Conservation (phyloP, 2,113 vertebrate species). For the Alectura lathami region DNA sequence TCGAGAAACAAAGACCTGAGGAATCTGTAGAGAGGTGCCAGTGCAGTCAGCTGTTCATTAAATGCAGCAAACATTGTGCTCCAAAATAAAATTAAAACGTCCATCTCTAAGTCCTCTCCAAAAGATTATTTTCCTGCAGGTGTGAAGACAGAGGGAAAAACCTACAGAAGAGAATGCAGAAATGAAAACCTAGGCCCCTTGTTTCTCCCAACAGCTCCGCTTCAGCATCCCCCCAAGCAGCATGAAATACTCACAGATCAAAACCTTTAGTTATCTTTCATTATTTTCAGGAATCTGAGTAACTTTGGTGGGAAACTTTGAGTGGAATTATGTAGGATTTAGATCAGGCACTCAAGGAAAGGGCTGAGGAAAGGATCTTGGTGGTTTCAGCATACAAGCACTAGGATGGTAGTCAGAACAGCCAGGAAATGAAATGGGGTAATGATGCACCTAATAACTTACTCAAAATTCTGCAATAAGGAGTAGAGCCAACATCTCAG, state of each 20-base stretch:
- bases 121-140: background rate
- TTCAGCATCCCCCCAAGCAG: background rate
- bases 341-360: background rate
- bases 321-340: background rate
- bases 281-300: background rate
- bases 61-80: background rate
- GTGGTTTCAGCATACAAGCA: background rate
- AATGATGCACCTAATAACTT: slow-evolving; percentile 69
- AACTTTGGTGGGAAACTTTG: background rate
- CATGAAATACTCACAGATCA: background rate
- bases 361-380: background rate
- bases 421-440: slow-evolving; percentile 58
- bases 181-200: background rate
- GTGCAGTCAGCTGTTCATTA: background rate
- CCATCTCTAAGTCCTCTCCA: background rate
- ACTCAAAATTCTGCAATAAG: slow-evolving; percentile 52
- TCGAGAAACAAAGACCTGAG: background rate
- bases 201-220: background rate
- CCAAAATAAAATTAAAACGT: background rate
- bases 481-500: slow-evolving; percentile 61
- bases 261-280: background rate
- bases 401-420: slow-evolving; percentile 31
- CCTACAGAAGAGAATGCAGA: background rate
- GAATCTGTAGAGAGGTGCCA: background rate
- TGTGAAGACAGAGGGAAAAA: background rate